Evolutionary conservation across 2,888 invertebrate genomes (phyloP).

Genomic region (Thumatha senex): DNA sequence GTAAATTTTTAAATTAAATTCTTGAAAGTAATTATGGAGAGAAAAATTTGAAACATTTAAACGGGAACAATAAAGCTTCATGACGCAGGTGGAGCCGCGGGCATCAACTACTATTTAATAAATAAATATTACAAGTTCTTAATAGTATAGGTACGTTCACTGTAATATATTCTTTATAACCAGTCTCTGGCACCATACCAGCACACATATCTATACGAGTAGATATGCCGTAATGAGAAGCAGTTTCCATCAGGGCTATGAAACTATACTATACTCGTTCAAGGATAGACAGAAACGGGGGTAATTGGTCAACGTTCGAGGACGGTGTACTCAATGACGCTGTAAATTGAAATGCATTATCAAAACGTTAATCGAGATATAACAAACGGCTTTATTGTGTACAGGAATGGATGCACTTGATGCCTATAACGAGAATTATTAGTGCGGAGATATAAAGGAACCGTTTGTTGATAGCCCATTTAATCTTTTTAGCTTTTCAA

Average conservation of each 20-base stretch:
- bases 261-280: slow-evolving; percentile 40
- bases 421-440: slow-evolving; percentile 54
- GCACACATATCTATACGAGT: not conserved
- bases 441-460: slow-evolving; percentile 36
- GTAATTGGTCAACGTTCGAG: slow-evolving; percentile 58
- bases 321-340: slow-evolving; percentile 64
- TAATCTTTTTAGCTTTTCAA: slow-evolving; percentile 14
- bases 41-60: no score
- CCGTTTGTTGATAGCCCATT: slow-evolving; percentile 22
- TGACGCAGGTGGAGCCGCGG: no score
- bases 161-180: no score
- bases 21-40: no score
- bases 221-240: slow-evolving; percentile 2
- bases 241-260: slow-evolving; percentile 23
- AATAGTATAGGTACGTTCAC: no score
- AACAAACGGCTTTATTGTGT: slow-evolving; percentile 64
- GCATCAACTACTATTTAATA: no score
- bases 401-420: slow-evolving; percentile 47
- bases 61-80: no score
- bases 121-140: no score
- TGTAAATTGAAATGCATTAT: slow-evolving; percentile 74
- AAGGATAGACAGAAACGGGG: slow-evolving; percentile 53
- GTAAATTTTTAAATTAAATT: no score
- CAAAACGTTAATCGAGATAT: slow-evolving; percentile 67
- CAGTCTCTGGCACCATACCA: not conserved